Conservation (phyloP, 2,888 invertebrate species). For the Drosophila percnosoma region DNA sequence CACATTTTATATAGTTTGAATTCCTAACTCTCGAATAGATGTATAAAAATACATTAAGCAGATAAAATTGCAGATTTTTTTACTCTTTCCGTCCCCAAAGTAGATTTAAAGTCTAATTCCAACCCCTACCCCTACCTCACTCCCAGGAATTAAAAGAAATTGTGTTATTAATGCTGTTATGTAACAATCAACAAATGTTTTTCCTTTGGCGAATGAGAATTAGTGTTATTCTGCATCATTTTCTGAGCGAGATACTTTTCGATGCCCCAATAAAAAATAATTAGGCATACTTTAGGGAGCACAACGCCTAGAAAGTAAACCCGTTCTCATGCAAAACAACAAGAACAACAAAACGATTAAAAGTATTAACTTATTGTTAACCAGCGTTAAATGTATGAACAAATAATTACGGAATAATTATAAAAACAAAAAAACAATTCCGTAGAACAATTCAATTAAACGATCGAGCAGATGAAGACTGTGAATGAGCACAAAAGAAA, state of each 20-base stretch:
- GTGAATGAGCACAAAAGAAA: background rate
- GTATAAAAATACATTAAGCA: background rate
- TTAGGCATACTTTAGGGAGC: background rate
- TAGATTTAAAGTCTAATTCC: background rate
- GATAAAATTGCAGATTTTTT: background rate
- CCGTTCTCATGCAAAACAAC: background rate
- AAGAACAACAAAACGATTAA: background rate
- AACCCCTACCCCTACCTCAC: background rate
- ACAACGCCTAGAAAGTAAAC: background rate
- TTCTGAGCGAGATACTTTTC: rapidly evolving
- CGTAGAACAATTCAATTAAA: background rate
- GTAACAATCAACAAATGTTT: background rate
- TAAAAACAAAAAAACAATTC: background rate
- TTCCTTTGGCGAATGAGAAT: background rate
- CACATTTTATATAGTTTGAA: background rate
- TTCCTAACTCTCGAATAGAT: background rate
- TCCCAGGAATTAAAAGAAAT: background rate
- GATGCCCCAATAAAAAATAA: too few relatives aligned
- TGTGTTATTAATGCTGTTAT: background rate
- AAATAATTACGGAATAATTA: background rate
- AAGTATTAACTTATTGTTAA: background rate
- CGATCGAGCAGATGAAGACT: background rate
- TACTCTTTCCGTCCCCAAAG: background rate
- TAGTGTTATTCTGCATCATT: background rate
- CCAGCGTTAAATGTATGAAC: background rate